Percentiles rank a stretch among this genome's conserved stretches.
Evolutionary conservation across 2,888 invertebrate species (phyloP).

Genomic region (Malthinus flaveolus): DNA sequence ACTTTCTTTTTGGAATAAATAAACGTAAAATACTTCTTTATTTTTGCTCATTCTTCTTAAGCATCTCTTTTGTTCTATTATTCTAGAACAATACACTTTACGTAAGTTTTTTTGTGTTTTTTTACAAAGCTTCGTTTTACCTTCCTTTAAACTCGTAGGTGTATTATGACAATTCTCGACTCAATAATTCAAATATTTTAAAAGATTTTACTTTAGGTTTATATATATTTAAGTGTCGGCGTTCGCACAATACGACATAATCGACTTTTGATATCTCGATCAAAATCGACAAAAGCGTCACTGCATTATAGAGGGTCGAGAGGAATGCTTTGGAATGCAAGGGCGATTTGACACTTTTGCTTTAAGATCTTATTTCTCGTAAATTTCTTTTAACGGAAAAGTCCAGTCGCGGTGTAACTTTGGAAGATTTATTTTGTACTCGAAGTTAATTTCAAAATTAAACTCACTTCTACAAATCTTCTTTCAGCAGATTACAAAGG

Average conservation of each 20-base stretch:
- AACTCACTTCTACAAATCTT: slow-evolving; percentile 17
- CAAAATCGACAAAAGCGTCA: slow-evolving; percentile 27
- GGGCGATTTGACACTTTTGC: slow-evolving; percentile 22
- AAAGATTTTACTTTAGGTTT: no score
- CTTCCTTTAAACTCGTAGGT: no score
- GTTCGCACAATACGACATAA: slow-evolving; percentile 29
- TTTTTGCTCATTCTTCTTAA: no score
- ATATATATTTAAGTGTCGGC: slow-evolving; percentile 10
- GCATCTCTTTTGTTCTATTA: no score
- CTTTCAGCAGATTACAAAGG: slow-evolving; percentile 13
- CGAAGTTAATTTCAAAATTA: slow-evolving; percentile 13
- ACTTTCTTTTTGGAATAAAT: no score
- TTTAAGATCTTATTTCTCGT: slow-evolving; percentile 6
- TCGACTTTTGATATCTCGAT: slow-evolving; percentile 32
- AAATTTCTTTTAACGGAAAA: slow-evolving; percentile 3
- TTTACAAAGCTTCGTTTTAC: no score
- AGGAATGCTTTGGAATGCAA: slow-evolving; percentile 26
- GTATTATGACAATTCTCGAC: no score
- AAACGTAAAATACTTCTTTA: no score
- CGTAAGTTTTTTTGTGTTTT: no score
- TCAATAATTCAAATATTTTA: no score
- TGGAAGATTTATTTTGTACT: slow-evolving; percentile 7
- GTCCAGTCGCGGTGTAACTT: slow-evolving; percentile 3
- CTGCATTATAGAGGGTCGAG: slow-evolving; percentile 26
- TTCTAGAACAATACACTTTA: no score